Evolutionary conservation across 2,113 vertebrate genomes (phyloP), one percentile per base, ranked within the genome.

Genomic region (Rostratula benghalensis): DNA sequence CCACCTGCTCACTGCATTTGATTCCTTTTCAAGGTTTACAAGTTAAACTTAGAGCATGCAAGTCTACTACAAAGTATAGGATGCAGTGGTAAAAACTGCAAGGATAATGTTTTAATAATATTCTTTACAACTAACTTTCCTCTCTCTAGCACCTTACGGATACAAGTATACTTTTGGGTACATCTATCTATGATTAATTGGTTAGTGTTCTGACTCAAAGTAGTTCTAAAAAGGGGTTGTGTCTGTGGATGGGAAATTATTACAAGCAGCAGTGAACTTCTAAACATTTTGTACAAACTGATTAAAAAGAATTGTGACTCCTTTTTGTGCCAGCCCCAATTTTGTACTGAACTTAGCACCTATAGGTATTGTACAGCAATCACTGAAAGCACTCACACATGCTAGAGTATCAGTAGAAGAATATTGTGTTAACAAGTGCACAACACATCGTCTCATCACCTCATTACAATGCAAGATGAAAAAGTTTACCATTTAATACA

Each of bases 1-100:
- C 88, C 48, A 90, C 28, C 64, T 59, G 63, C 45, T 94, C 59
- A 83, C 24, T 6, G 53, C 20, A 92, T 56, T 65, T 90, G 75
- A 93, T 61, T 88, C 28, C 13, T 61, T 86, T 90, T 83, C 82
- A 88, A 65, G 41, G 37, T 77, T 86, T 83, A 46, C 21, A 37
- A 70, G 50, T 35, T 57, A 54, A 79, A 77, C 43, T 79, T 11
- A 57, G 50, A 84, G 43, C 51, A 79, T 9, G 17, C 61, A 87
- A 51, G 41, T 57, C 57, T 79, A 18, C 30, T 41, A 33, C 0
- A 0, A 86, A 61, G 6, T 11, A 65, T 0, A n/a, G 25, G 5
- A 79, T 5, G 53, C 5, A 71, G 10, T 8, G 4, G 15, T 56
- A 83, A 90, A 82, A 90, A 67, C 6, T 13, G 4, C 10, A 69